phyloP scores from a whole-genome alignment of 2,797 vertebrate genomes.

The Mormyrus proboscirostris region DNA sequence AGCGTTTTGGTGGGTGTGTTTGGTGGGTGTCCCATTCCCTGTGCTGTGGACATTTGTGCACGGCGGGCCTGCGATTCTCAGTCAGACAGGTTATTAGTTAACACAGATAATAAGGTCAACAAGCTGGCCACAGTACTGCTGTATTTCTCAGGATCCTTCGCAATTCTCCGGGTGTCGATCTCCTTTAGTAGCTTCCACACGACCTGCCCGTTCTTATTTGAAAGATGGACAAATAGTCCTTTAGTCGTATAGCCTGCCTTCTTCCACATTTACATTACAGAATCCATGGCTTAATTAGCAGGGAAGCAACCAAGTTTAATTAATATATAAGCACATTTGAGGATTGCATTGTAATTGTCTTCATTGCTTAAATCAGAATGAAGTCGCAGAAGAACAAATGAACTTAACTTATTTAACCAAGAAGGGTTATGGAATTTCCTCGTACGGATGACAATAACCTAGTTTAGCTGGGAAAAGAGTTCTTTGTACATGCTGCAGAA shows the following conservation, averaged over 20 bases:
- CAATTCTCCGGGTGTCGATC: neutral
- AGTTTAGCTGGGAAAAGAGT: neutral
- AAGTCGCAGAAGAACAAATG: slow-evolving; percentile 1
- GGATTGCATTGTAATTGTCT: slow-evolving; percentile 13
- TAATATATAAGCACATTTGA: slow-evolving; percentile 21
- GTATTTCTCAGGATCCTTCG: neutral
- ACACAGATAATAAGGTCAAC: slow-evolving; percentile 25
- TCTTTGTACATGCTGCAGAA: neutral
- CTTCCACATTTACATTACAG: slow-evolving; percentile 18
- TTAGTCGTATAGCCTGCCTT: neutral
- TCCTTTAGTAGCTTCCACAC: slow-evolving; percentile 1
- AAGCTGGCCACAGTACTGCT: neutral
- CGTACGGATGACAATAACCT: neutral
- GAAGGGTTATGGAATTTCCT: neutral
- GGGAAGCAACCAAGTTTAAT: slow-evolving; percentile 25
- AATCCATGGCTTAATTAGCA: slow-evolving; percentile 23
- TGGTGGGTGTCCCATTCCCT: neutral
- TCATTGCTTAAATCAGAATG: slow-evolving; percentile 8
- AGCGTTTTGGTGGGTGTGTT: neutral
- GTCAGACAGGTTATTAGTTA: slow-evolving; percentile 37
- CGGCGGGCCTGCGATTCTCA: slow-evolving; percentile 26
- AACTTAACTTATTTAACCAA: neutral
- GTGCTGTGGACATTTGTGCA: neutral
- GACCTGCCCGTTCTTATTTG: slow-evolving; percentile 9
- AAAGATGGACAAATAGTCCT: neutral